Percentiles rank a stretch among this genome's conserved stretches.
Evolutionary conservation across 1,140 invertebrate genomes (phyloP).

Genomic region (Drosophila melanica): DNA sequence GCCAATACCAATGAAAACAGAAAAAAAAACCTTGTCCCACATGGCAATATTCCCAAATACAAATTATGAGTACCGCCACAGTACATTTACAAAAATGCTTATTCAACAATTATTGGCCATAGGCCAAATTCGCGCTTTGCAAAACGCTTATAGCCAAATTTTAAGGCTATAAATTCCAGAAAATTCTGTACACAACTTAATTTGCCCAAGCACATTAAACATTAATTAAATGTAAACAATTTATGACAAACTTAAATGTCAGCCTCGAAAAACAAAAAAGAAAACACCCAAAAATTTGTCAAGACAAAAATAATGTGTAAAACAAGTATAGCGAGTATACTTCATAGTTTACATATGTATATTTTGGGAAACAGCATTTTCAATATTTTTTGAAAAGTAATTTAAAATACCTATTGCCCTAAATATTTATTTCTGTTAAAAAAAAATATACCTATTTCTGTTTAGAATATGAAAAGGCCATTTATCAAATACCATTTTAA

Average conservation of each 20-base stretch:
- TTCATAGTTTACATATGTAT: no score
- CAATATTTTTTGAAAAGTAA: no score
- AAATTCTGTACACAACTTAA: constrained; percentile 29
- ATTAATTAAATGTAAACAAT: neutral
- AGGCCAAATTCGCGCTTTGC: constrained; percentile 25
- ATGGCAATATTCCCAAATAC: constrained; percentile 45
- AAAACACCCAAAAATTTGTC: neutral
- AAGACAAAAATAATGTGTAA: no score
- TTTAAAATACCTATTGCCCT: no score
- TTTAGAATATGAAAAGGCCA: no score
- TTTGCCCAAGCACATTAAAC: constrained; percentile 1
- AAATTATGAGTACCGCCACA: constrained; percentile 35
- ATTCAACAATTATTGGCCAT: constrained; percentile 49
- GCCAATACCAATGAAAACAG: neutral
- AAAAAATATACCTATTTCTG: no score
- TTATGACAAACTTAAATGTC: constrained; percentile 14
- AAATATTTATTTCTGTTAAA: no score
- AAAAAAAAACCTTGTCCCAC: constrained; percentile 39
- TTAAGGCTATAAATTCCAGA: constrained; percentile 32
- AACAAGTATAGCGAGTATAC: no score
- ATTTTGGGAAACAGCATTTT: no score
- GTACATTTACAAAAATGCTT: neutral
- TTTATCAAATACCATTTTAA: no score
- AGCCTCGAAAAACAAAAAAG: neutral
- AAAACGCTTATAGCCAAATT: constrained; percentile 9